These are phyloP conservation scores for Chrysogorgia sp. DNA, from an alignment of 92 coral and sea anemone species.

Conservation along the genomic window DNA sequence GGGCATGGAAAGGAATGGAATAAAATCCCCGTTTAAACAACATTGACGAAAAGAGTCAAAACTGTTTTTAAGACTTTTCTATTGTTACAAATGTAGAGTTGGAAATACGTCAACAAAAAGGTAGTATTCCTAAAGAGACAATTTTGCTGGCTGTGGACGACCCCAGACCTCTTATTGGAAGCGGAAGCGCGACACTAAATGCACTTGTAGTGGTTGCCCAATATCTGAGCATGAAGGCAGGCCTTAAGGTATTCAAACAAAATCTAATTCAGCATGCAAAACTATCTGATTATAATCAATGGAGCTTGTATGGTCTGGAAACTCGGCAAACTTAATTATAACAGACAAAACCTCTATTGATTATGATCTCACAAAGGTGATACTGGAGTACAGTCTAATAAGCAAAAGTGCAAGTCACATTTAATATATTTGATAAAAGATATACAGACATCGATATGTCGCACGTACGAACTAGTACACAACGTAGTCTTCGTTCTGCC, in stretches of 20 bases:
- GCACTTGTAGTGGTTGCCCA: conserved; percentile 80
- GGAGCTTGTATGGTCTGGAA: neutral
- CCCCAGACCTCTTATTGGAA: conserved; percentile 83
- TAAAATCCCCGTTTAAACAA: no score
- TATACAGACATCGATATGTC: no score
- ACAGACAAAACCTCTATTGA: neutral
- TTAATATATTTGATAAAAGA: no score
- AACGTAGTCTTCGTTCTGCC: no score
- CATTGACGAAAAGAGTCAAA: no score
- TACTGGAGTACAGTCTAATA: no score
- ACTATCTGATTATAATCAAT: neutral
- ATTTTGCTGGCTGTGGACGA: conserved; percentile 73
- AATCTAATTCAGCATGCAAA: neutral
- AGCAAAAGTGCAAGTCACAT: no score
- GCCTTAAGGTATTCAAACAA: conserved; percentile 60
- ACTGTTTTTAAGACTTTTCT: neutral
- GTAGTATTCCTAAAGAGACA: conserved; percentile 73
- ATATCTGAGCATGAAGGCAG: conserved; percentile 83
- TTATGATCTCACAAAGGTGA: neutral
- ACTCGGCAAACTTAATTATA: neutral
- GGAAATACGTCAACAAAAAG: conserved; percentile 74
- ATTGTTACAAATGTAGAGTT: conserved; percentile 58
- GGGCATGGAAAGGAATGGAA: no score
- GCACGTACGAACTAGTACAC: no score
- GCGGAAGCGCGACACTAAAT: conserved; percentile 90